phyloP scores from a whole-genome alignment of 2,113 vertebrate genomes.

The Daubentonia madagascariensis region DNA sequence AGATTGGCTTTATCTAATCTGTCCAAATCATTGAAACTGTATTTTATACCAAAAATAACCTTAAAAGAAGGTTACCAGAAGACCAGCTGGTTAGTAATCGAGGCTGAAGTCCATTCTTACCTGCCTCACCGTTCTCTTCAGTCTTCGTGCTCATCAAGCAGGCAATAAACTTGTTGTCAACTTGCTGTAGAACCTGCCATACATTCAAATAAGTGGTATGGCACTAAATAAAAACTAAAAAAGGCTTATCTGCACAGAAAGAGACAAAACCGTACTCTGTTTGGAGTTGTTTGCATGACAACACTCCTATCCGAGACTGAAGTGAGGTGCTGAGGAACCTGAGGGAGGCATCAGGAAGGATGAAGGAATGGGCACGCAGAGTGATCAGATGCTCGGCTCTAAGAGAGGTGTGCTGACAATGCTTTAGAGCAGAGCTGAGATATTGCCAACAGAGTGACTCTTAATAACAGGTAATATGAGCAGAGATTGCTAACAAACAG shows the following conservation, averaged over 20 bases:
- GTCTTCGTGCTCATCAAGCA: slow-evolving; percentile 92
- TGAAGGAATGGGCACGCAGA: not conserved
- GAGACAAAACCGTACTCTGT: not conserved
- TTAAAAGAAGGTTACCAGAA: not conserved
- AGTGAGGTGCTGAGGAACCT: not conserved
- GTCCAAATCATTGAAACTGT: not conserved
- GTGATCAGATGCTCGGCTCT: not conserved
- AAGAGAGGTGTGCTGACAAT: not conserved
- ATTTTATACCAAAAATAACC: not conserved
- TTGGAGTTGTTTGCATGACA: not conserved
- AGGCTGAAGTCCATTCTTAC: slow-evolving; percentile 73
- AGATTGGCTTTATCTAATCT: slow-evolving; percentile 28
- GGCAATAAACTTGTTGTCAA: slow-evolving; percentile 99
- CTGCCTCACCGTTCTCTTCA: slow-evolving; percentile 74
- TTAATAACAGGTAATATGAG: not conserved
- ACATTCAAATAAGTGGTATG: slow-evolving; percentile 65
- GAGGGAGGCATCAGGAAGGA: not conserved
- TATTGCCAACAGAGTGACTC: not conserved
- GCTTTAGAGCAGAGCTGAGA: not conserved
- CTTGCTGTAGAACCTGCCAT: slow-evolving; percentile 95
- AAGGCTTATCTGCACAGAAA: slow-evolving; percentile 44
- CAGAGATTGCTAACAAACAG: not conserved
- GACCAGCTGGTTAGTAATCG: not conserved
- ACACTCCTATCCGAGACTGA: not conserved
- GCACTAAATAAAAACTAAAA: slow-evolving; percentile 42